Evolutionary conservation across 2,113 vertebrate species (phyloP).

Genomic region (Corythornis cristatus): DNA sequence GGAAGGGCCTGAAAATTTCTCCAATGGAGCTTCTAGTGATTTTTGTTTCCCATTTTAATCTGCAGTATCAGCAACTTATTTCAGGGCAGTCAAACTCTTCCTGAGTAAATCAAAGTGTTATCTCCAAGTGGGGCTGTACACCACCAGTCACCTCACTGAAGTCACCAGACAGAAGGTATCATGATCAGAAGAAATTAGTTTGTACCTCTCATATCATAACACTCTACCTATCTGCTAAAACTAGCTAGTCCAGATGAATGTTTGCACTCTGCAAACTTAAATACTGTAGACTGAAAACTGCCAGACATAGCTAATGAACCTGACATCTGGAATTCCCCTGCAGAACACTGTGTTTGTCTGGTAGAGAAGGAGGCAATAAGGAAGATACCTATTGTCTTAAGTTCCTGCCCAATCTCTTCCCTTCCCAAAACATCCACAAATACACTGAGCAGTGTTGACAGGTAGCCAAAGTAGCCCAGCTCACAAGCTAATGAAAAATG

Average conservation of each 20-base stretch:
- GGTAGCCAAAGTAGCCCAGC: background rate
- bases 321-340: background rate
- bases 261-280: background rate
- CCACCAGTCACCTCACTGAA: fast-evolving
- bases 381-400: background rate
- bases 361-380: background rate
- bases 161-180: background rate
- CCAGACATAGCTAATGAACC: background rate
- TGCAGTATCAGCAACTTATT: background rate
- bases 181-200: background rate
- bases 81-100: background rate
- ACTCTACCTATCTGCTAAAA: background rate
- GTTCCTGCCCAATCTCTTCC: background rate
- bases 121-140: background rate
- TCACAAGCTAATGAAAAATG: background rate
- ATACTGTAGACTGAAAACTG: background rate
- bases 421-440: background rate
- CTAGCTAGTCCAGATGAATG: background rate
- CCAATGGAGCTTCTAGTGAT: background rate
- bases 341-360: background rate
- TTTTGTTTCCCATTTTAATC: background rate
- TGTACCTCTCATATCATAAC: background rate
- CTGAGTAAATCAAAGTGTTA: background rate
- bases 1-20: background rate
- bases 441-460: background rate